Base-by-base conservation (phyloP, 2,113 vertebrate genomes). In the Suricata suricatta region DNA sequence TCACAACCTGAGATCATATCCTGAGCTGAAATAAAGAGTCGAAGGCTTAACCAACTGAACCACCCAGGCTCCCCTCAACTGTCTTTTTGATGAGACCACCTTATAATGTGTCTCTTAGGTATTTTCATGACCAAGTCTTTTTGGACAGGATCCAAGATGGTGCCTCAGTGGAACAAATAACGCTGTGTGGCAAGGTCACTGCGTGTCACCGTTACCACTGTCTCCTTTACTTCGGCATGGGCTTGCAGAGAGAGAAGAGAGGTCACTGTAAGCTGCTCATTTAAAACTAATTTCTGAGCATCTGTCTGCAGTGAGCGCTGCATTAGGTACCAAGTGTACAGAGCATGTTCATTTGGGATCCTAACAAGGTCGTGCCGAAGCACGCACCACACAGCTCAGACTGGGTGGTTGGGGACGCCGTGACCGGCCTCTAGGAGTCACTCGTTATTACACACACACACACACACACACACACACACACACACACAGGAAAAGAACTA, bases 211-310 rank as follows among this genome's bases (percentile, higher is more conserved):
- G 1, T 72, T 23, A 27, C 47, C 33, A n/a, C 60, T 33, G 25
- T 60, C 88, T 52, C 50, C 50, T 60, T 69, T 71, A 41, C 88
- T 97, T 88, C 82, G 88, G 16, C 60, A 50, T 11, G 89, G 33
- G 23, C 79, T 86, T 94, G 76, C 84, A 54, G 91, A 16, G 29
- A 93, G 35, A 82, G 35, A 74, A 69, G 88, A 79, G 81, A 95
- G 96, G 91, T 94, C 88, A 11, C 82, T 97, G 97, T 92, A 91
- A 96, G 89, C 82, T 35, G 47, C 66, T 79, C 93, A 93, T 96
- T 97, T 94, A 86, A 85, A 94, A 94, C 85, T 95, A 88, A 96
- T 97, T 94, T 95, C 77, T 77, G 60, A 97, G 95, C 82, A 96
- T 97, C 93, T 97, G 95, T 90, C 95, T 85, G 81, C 21, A 7